Percentiles rank a stretch among this genome's conserved stretches.
Evolutionary conservation across 1,140 invertebrate genomes (phyloP).

Genomic region (Mizuhopecten yessoensis): DNA sequence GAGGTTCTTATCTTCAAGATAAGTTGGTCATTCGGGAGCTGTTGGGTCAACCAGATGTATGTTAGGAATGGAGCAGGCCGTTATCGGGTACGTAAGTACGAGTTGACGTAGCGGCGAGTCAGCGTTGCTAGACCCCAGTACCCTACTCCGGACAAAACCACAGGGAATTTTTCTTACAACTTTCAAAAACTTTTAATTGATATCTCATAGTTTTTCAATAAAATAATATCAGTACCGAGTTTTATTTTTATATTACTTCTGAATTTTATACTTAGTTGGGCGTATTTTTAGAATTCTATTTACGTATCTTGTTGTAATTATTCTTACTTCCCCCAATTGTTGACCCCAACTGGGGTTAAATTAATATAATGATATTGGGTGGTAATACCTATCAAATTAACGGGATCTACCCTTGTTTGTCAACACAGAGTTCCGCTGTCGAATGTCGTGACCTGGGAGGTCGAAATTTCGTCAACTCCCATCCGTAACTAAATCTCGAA

Average conservation of each 20-base stretch:
- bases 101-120: neutral
- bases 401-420: neutral
- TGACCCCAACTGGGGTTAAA: neutral
- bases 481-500: conserved; percentile 31
- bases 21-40: neutral
- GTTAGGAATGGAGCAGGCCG: neutral
- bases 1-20: neutral
- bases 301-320: too few relatives aligned
- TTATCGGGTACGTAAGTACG: neutral
- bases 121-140: neutral
- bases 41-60: neutral
- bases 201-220: neutral
- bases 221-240: neutral
- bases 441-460: neutral
- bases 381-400: neutral
- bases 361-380: neutral
- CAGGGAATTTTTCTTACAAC: neutral
- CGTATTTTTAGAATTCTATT: too few relatives aligned
- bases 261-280: too few relatives aligned
- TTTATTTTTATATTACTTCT: too few relatives aligned
- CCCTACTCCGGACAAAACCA: neutral
- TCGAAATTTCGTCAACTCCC: conserved; percentile 8
- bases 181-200: neutral
- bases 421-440: neutral
- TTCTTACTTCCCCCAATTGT: neutral